A percentile compares a stretch with the other conserved stretches of the same genome.
phyloP scores from a whole-genome alignment of 1,140 invertebrate species.

The Tetragnatha versicolor region DNA sequence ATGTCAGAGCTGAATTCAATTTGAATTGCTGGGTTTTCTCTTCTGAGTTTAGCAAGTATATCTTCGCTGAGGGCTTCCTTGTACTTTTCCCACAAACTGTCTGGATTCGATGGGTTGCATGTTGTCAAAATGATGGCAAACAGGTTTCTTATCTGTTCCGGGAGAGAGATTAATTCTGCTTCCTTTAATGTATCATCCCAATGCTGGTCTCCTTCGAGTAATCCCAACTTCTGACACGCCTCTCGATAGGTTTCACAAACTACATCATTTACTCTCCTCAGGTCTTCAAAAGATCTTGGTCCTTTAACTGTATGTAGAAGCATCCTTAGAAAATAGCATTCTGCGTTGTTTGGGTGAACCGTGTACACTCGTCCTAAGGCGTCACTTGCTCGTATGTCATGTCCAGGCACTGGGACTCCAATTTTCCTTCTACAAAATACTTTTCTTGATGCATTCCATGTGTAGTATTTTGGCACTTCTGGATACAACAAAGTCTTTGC shows the following conservation, averaged over 20 bases:
- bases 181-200: constrained; percentile 61
- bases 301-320: constrained; percentile 65
- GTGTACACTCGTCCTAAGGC: constrained; percentile 19
- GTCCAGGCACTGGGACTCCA: not conserved
- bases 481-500: constrained; percentile 60
- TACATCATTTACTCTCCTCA: too few species aligned
- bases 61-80: too few species aligned
- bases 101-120: too few species aligned
- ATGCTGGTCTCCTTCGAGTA: constrained; percentile 62
- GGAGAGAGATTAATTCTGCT: constrained; percentile 31
- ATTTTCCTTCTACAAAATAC: not conserved
- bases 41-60: too few species aligned
- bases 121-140: not conserved
- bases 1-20: too few species aligned
- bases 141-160: not conserved
- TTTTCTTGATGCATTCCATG: constrained; percentile 45
- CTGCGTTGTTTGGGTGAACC: constrained; percentile 13
- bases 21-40: too few species aligned
- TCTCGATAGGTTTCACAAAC: constrained; percentile 65
- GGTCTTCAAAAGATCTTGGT: constrained; percentile 62
- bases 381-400: not conserved
- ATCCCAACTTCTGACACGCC: constrained; percentile 62
- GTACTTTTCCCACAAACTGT: too few species aligned
- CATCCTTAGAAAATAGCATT: constrained; percentile 60
- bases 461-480: constrained; percentile 60